Evolutionary conservation across 2,888 invertebrate species (phyloP).

Genomic region (Idaea biselata): DNA sequence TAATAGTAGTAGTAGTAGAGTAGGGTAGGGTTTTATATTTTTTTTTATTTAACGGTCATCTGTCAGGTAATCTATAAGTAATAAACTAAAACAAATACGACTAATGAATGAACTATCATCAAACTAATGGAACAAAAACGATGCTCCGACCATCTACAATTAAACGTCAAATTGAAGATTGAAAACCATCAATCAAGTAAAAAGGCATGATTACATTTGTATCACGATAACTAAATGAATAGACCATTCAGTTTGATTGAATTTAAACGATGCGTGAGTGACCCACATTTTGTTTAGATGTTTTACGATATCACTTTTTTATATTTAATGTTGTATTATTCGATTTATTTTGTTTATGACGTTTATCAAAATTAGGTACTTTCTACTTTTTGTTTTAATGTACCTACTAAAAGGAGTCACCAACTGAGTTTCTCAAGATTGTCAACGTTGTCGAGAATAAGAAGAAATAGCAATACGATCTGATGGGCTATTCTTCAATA

Average conservation of each 20-base stretch:
- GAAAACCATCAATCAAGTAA: conserved; percentile 71
- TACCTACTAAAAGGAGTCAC: no score
- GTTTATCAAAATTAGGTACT: background rate
- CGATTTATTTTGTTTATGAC: background rate
- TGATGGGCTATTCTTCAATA: no score
- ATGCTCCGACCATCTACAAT: conserved; percentile 53
- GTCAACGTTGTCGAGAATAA: no score
- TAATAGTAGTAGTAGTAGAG: no score
- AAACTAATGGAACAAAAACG: conserved; percentile 51
- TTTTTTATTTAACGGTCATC: no score
- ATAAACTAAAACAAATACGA: conserved; percentile 12
- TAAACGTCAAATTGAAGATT: conserved; percentile 62
- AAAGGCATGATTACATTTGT: conserved; percentile 69
- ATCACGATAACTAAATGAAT: conserved; percentile 77
- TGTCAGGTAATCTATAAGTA: no score
- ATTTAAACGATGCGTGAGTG: conserved; percentile 50
- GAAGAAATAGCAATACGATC: no score
- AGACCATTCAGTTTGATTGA: conserved; percentile 70
- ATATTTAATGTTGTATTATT: conserved; percentile 6
- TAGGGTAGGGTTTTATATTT: no score
- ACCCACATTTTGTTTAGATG: conserved; percentile 12
- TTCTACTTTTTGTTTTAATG: no score
- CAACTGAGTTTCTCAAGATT: no score
- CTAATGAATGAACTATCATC: conserved; percentile 34
- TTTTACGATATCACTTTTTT: conserved; percentile 1